Conservation (phyloP, 1,140 invertebrate genomes). For the Dermatophagoides farinae region DNA sequence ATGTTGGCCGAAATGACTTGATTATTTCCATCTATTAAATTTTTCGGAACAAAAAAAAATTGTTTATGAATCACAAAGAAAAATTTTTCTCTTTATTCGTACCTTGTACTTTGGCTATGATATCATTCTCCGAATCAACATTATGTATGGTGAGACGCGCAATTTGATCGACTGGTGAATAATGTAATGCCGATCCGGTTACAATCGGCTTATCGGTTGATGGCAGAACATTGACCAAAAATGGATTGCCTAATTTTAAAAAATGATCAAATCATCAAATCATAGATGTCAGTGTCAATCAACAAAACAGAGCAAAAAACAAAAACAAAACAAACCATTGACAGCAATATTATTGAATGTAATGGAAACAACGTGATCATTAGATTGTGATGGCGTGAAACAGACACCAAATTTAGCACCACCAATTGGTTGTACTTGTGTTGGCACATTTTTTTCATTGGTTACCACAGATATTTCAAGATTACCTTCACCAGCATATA, state of each 20-base stretch:
- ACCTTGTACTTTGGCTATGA: slow-evolving; percentile 87
- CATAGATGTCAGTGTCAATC: too few relatives aligned
- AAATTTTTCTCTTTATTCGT: slow-evolving; percentile 23
- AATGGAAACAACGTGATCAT: slow-evolving; percentile 82
- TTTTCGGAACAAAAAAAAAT: background rate
- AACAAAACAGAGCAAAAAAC: background rate
- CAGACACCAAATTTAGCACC: slow-evolving; percentile 67
- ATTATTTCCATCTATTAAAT: slow-evolving; percentile 8
- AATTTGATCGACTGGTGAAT: slow-evolving; percentile 16
- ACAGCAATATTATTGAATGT: slow-evolving; percentile 78
- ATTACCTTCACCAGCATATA: slow-evolving; percentile 82
- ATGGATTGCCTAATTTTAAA: slow-evolving; percentile 22
- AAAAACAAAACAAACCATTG: slow-evolving; percentile 27
- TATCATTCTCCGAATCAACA: slow-evolving; percentile 58
- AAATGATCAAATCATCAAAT: background rate
- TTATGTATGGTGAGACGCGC: slow-evolving; percentile 22
- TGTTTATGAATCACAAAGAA: background rate
- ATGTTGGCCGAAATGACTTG: background rate
- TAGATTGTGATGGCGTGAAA: slow-evolving; percentile 77
- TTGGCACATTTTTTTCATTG: slow-evolving; percentile 77
- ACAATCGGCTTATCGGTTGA: slow-evolving; percentile 16
- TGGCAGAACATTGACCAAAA: slow-evolving; percentile 17
- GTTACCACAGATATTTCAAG: slow-evolving; percentile 89
- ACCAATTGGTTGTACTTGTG: slow-evolving; percentile 87
- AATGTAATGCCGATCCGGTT: slow-evolving; percentile 14